Conservation (phyloP, 2,888 invertebrate species). For the Pterobdella sp. region DNA sequence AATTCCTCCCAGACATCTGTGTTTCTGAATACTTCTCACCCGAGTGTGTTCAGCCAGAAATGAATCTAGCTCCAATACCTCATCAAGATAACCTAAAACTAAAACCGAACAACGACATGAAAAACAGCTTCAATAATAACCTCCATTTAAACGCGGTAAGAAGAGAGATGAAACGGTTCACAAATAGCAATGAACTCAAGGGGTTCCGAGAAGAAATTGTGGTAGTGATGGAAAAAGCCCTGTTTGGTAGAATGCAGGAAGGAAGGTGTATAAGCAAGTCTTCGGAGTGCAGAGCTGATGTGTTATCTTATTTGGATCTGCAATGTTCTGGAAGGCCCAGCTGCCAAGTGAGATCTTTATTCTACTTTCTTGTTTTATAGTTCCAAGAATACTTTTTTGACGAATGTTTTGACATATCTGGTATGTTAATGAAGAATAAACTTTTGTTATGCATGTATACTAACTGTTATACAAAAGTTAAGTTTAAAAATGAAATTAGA, state of each 20-base stretch:
- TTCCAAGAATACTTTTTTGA: too few species aligned
- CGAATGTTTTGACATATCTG: too few species aligned
- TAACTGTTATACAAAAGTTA: too few species aligned
- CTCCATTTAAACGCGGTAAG: background rate
- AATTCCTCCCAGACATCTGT: background rate
- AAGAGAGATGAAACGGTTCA: too few species aligned
- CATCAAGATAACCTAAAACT: background rate
- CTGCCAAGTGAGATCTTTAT: background rate
- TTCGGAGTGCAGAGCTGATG: slow-evolving; percentile 21
- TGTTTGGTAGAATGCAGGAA: slow-evolving; percentile 20
- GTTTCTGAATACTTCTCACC: background rate
- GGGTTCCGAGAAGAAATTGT: background rate
- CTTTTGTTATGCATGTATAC: too few species aligned
- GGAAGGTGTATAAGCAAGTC: slow-evolving; percentile 12
- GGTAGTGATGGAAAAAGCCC: slow-evolving; percentile 14
- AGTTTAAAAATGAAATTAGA: too few species aligned
- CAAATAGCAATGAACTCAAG: background rate
- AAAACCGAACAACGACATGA: background rate
- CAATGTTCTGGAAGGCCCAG: slow-evolving; percentile 14
- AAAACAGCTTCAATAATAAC: background rate
- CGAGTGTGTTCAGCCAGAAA: too few species aligned
- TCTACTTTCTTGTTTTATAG: too few species aligned
- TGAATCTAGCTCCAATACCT: background rate
- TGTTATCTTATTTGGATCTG: slow-evolving; percentile 5
- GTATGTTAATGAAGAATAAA: too few species aligned